Conservation (phyloP, 92 coral and sea anemone species). For the Montipora capitata region DNA sequence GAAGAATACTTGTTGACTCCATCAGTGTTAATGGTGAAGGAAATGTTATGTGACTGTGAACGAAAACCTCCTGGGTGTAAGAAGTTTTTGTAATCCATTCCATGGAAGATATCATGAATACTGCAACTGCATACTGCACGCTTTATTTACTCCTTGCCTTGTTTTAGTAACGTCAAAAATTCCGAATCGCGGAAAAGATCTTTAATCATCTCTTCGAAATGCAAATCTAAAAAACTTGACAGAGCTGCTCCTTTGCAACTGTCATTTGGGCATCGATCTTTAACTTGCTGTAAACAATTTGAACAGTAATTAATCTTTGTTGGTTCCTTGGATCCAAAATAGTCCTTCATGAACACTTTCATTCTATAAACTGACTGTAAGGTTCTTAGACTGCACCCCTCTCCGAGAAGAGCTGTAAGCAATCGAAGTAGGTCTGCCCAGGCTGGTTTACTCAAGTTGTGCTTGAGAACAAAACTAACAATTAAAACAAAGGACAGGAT, state of each 20-base stretch:
- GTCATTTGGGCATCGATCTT: constrained; percentile 31
- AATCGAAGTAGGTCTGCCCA: constrained; percentile 3
- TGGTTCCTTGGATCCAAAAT: constrained; percentile 60
- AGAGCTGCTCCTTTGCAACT: constrained; percentile 41
- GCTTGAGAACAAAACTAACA: constrained; percentile 46
- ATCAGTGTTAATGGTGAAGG: constrained; percentile 75
- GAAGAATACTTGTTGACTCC: constrained; percentile 79
- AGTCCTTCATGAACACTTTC: constrained; percentile 55
- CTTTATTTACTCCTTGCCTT: constrained; percentile 50
- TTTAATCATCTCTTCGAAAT: constrained; percentile 66
- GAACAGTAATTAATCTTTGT: constrained; percentile 52
- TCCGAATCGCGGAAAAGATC: constrained; percentile 61
- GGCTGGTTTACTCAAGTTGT: constrained; percentile 26
- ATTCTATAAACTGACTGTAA: constrained; percentile 64
- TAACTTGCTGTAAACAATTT: constrained; percentile 47
- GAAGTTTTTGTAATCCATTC: constrained; percentile 71
- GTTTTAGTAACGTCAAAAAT: constrained; percentile 32
- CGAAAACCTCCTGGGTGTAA: constrained; percentile 64
- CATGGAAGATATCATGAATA: constrained; percentile 70
- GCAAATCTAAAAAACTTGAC: constrained; percentile 56
- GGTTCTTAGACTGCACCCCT: constrained; percentile 9
- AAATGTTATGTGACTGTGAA: constrained; percentile 48
- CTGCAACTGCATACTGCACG: constrained; percentile 28
- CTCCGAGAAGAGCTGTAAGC: constrained; percentile 39
- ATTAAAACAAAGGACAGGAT: constrained; percentile 57